Percentiles rank a stretch among this genome's conserved stretches.
Conservation (phyloP, 1,140 invertebrate genomes). For the Zophobas atratus region DNA sequence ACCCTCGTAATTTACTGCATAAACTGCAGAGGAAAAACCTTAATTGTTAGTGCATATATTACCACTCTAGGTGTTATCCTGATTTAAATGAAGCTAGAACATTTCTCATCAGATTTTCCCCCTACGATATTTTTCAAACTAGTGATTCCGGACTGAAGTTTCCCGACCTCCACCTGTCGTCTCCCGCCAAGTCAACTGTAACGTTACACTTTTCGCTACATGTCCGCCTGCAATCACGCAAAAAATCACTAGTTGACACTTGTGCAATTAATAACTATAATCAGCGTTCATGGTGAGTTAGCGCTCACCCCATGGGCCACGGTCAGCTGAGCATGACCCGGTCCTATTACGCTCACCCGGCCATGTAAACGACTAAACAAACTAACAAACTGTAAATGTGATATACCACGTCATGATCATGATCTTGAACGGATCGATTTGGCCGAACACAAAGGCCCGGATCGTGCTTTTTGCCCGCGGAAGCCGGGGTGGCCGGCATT, state of each 20-base stretch:
- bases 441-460: neutral
- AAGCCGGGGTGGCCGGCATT: slow-evolving; percentile 10
- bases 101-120: too few species aligned
- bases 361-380: slow-evolving; percentile 45
- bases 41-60: too few species aligned
- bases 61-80: too few species aligned
- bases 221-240: neutral
- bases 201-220: neutral
- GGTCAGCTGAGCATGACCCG: slow-evolving; percentile 52
- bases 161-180: too few species aligned
- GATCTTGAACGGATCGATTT: slow-evolving; percentile 18
- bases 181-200: neutral
- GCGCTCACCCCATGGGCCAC: slow-evolving; percentile 44
- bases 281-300: slow-evolving; percentile 35
- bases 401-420: slow-evolving; percentile 18
- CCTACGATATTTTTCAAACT: too few species aligned
- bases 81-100: too few species aligned
- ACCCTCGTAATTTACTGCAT: too few species aligned
- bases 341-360: slow-evolving; percentile 44
- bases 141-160: too few species aligned
- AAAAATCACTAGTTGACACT: slow-evolving; percentile 21
- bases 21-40: too few species aligned
- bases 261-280: slow-evolving; percentile 35
- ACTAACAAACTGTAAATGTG: slow-evolving; percentile 36
- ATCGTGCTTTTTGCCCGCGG: neutral